Percentiles rank a stretch among this genome's conserved stretches.
phyloP scores from a whole-genome alignment of 2,888 invertebrate species.

The Miltochrista miniata region DNA sequence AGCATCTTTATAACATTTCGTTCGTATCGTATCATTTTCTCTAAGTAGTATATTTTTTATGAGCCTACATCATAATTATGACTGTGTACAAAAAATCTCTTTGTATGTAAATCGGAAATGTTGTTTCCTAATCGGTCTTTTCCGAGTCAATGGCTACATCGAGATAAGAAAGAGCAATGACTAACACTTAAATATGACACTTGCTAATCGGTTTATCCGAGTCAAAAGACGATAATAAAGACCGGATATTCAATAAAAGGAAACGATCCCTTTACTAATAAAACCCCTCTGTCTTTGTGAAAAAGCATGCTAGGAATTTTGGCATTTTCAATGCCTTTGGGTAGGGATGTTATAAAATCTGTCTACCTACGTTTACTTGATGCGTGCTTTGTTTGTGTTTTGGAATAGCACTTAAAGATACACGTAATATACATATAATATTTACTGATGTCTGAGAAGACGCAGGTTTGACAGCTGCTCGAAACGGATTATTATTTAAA shows the following conservation, averaged over 20 bases:
- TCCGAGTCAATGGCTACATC: slow-evolving; percentile 57
- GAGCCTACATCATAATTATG: too few species aligned
- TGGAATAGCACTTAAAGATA: too few species aligned
- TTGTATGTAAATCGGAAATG: too few species aligned
- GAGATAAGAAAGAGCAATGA: slow-evolving; percentile 43
- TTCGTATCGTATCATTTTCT: too few species aligned
- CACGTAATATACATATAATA: too few species aligned
- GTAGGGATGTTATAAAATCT: too few species aligned
- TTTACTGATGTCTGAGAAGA: too few species aligned
- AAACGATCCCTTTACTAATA: slow-evolving; percentile 20
- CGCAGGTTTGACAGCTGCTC: too few species aligned
- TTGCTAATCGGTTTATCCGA: slow-evolving; percentile 41
- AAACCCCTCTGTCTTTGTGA: slow-evolving; percentile 14
- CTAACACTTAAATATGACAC: slow-evolving; percentile 53
- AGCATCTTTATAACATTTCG: too few species aligned
- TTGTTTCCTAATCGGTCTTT: slow-evolving; percentile 42
- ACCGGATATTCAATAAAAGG: slow-evolving; percentile 28
- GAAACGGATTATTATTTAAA: too few species aligned
- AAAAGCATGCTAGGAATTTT: slow-evolving; percentile 7
- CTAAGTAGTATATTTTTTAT: too few species aligned
- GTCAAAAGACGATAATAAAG: slow-evolving; percentile 33
- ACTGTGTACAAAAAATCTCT: too few species aligned
- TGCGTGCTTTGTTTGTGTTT: neutral
- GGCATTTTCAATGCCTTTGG: neutral
- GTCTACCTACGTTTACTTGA: neutral